Evolutionary conservation across 2,113 vertebrate genomes (phyloP), one percentile per base, ranked within the genome.

Genomic region (Coptodon bakossiorum): DNA sequence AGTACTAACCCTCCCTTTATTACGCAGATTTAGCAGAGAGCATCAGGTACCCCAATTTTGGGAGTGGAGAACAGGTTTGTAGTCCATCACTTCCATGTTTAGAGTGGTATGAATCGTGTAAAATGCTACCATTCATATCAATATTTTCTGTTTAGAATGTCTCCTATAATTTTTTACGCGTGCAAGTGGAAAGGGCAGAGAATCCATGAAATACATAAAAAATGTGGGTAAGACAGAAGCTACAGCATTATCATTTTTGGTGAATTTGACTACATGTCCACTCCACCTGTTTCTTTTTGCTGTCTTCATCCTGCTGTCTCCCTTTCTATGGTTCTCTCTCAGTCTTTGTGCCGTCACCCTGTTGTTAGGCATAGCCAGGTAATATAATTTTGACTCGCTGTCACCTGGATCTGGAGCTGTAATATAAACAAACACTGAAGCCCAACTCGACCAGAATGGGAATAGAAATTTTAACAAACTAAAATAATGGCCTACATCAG

Each of bases 1-100:
- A 36, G 17, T n/a, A 66, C 61, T 36, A 66, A 66, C 61, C 61
- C 19, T 66, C 61, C 17, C 31, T 66, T 66, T 36, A 66, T 12
- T 66, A 1, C 36, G 9, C 9, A 66, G 61, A 1, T 11, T 66
- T 66, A 36, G 61, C 61, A 36, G 9, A 36, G 61, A 7, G 17
- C 61, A 36, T 36, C 1, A 66, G 12, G 61, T n/a, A n/a, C 31
- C 3, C 59, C 61, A 0, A 17, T 66, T 66, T 66, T 66, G 61
- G 3, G 6, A 36, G 31, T 66, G 61, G 31, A 36, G 17, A 66
- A 36, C 31, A 66, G 31, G 17, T 36, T 66, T 36, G 31, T n/a
- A 66, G 61, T 36, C 31, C 59, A 5, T 63, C 61, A 36, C 31
- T 36, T 66, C 36, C 17, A 66, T 36, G 36, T 66, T 66, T 66